Base-by-base conservation (phyloP, 2,113 vertebrate species). In the Leuciscus idus region DNA sequence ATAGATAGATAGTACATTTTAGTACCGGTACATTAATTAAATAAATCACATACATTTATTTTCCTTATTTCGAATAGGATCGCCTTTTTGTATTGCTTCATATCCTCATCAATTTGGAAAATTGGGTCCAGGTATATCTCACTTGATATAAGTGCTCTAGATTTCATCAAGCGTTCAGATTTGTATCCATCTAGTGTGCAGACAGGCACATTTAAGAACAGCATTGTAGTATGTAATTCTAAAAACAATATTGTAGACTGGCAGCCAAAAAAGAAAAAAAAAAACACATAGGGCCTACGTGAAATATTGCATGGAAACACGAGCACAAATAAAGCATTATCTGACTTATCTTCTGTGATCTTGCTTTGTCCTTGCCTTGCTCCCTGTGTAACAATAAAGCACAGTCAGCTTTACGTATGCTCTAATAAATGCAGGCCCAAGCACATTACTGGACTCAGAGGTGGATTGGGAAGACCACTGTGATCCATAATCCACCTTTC, bases 401-500 rank as follows among this genome's bases (percentile, higher is more conserved):
- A 33, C 28, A 82, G 28, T 52, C 10, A 57, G 64, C 79, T 85
- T 48, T 81, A 70, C 15, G 1, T 46, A 11, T 28, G 33, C 83
- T 83, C 64, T 88, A 73, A 85, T 85, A 81, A 84, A 66, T 11
- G 36, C 48, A 87, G 61, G 68, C 57, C 68, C 4, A 39, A 68
- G 64, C 52, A 81, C 81, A 68, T 83, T 85, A 81, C 52, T 50
- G 86, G 75, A 85, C 81, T 83, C 68, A 50, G 30, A 43, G 64
- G 30, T 68, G 77, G 55, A 86, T 17, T 43, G 50, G 80, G 39
- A 62, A 66, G 30, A 30, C 30, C 59, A 70, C 59, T 87, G 89
- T 91, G 92, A 95, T 92, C 91, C 92, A 88, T 93, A 92, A 93
- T 91, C 93, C 15, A 81, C 90, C 92, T 92, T 93, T 92, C 93